Evolutionary conservation across 2,888 invertebrate genomes (phyloP).

Genomic region (Heliconius cydno): DNA sequence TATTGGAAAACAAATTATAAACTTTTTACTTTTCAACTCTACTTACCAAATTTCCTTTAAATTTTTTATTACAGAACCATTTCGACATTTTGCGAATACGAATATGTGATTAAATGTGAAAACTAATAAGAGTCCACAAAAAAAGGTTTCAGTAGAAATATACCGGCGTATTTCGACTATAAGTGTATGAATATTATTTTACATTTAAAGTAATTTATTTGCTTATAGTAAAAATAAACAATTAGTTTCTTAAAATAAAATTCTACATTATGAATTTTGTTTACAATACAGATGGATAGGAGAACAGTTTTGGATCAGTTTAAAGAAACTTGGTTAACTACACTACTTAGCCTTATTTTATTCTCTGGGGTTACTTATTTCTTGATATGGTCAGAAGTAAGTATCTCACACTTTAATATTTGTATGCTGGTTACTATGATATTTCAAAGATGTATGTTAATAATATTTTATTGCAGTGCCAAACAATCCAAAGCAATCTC

Average conservation of each 20-base stretch:
- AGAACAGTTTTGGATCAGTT: conserved; percentile 81
- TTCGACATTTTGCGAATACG: neutral
- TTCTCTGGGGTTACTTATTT: conserved; percentile 87
- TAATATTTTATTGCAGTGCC: conserved; percentile 79
- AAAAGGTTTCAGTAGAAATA: neutral
- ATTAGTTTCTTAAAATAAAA: neutral
- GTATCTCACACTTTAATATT: neutral
- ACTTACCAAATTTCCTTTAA: neutral
- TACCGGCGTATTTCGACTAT: conserved; percentile 1
- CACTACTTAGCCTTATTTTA: conserved; percentile 86
- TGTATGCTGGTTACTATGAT: neutral
- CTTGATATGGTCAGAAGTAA: conserved; percentile 93
- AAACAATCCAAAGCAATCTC: conserved; percentile 90
- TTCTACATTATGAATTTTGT: neutral
- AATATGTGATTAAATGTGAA: neutral
- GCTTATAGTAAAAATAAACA: neutral
- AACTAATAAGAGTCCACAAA: neutral
- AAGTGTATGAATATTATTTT: neutral
- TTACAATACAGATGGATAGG: conserved; percentile 66
- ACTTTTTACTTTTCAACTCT: neutral
- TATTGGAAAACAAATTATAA: neutral
- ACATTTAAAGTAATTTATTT: neutral
- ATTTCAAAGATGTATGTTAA: neutral
- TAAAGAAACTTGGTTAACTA: conserved; percentile 88
- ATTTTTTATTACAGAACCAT: neutral